Evolutionary conservation across 2,113 vertebrate species (phyloP).

Genomic region (Notiomystis cincta): DNA sequence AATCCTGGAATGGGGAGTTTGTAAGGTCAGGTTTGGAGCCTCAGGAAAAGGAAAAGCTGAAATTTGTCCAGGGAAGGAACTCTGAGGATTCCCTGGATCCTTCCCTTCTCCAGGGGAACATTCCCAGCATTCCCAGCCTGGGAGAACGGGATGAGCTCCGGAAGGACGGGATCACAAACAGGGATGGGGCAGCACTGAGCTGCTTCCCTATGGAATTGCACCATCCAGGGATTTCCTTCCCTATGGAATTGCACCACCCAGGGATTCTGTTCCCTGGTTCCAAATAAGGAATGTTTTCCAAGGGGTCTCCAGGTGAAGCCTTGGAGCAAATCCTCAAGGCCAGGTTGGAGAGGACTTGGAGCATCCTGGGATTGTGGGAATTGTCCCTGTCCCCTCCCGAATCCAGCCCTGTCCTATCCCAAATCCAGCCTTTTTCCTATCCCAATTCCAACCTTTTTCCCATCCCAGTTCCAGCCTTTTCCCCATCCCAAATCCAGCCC

Average conservation of each 20-base stretch:
- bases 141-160: neutral
- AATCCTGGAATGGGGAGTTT: no score
- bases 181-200: rapidly evolving
- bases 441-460: neutral
- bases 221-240: neutral
- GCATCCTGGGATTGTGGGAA: neutral
- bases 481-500: neutral
- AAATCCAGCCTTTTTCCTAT: neutral
- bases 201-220: neutral
- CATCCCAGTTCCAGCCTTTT: no score
- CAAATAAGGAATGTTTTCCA: neutral
- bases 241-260: no score
- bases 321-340: neutral
- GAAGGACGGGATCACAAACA: no score
- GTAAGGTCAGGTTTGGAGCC: no score
- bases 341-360: neutral
- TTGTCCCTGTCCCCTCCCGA: neutral
- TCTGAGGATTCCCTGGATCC: neutral
- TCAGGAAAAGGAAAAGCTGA: no score
- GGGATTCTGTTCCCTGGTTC: neutral
- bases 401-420: neutral
- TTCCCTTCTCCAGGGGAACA: neutral
- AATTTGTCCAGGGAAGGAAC: no score
- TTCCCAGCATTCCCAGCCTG: neutral
- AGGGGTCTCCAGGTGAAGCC: rapidly evolving